A percentile compares a stretch with the other conserved stretches of the same genome.
Conservation (phyloP, 2,888 invertebrate species). For the Archips xylosteana region DNA sequence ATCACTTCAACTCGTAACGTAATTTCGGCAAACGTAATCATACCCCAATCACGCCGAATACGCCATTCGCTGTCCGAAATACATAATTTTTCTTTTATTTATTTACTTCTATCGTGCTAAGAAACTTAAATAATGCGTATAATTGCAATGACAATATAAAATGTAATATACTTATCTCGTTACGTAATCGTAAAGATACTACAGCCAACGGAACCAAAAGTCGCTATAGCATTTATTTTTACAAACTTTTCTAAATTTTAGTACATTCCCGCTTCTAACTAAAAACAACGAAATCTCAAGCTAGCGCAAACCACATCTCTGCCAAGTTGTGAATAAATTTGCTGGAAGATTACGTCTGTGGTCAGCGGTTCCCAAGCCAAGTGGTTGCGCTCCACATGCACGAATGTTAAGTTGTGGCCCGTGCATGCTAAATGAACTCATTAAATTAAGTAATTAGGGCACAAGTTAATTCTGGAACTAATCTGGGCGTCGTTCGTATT, state of each 20-base stretch:
- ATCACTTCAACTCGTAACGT: no score
- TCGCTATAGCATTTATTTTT: no score
- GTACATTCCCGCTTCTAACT: neutral
- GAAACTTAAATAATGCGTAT: no score
- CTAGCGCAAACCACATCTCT: neutral
- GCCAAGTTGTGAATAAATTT: neutral
- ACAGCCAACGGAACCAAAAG: no score
- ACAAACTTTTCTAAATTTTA: neutral
- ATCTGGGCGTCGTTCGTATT: neutral
- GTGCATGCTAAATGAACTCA: neutral
- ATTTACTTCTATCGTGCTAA: no score
- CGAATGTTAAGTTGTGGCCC: neutral
- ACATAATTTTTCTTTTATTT: no score
- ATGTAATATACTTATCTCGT: no score
- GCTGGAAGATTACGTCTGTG: neutral
- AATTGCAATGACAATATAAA: no score
- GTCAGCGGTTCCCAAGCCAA: neutral
- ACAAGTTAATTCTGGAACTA: neutral
- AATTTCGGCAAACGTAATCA: no score
- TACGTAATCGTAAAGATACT: no score
- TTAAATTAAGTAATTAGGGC: slow-evolving; percentile 6
- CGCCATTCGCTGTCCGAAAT: no score
- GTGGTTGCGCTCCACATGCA: neutral
- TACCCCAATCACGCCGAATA: no score
- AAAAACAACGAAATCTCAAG: neutral